Base-by-base conservation (phyloP, 37 sponge, comb jelly and placozoan genomes). In the Beroe ovata region DNA sequence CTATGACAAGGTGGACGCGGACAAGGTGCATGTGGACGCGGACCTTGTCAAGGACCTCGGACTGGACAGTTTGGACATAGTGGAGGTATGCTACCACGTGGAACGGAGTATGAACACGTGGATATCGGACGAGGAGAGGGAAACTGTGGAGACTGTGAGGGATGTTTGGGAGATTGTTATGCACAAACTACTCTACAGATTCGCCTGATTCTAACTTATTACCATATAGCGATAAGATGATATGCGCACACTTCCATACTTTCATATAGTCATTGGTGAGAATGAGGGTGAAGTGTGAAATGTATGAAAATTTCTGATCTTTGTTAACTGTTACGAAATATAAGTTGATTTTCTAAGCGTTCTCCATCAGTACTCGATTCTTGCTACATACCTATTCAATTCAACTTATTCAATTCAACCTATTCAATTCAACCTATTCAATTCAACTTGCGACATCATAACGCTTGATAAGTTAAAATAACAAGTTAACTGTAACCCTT, bases 81-180 rank as follows among this genome's bases (percentile, higher is more conserved):
- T 77, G 54, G 84, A 77, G 54, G 42, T 77, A n/a, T 77, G 84
- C 28, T 77, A 77, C 28, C 84, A 77, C 84, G 38, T 77, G 84
- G 84, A 77, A 25, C 41, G 84, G 84, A 77, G 84, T 20, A 77
- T 77, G 84, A 3, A 21, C 3, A 77, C 84, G 54, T 77, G 84
- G 84, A 77, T 77, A 39, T 77, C 84, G 8, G 84, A 77, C 54
- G 84, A 77, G 39, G 84, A 77, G 54, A 38, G 84, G 84, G 84
- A 77, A 25, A 77, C 84, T 26, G 25, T 77, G 1, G 84, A 77
- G 54, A 77, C 84, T 14, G 84, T 77, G 54, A 39, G 84, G 84
- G 84, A 77, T 40, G 41, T 77, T 40, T 77, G 84, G 84, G 84
- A 77, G 54, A 40, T 77, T 77, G 42, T 39, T 19, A 77, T 77